Percentiles rank a stretch among this genome's conserved stretches.
phyloP scores from a whole-genome alignment of 2,888 invertebrate genomes.

The Empis stercorea region DNA sequence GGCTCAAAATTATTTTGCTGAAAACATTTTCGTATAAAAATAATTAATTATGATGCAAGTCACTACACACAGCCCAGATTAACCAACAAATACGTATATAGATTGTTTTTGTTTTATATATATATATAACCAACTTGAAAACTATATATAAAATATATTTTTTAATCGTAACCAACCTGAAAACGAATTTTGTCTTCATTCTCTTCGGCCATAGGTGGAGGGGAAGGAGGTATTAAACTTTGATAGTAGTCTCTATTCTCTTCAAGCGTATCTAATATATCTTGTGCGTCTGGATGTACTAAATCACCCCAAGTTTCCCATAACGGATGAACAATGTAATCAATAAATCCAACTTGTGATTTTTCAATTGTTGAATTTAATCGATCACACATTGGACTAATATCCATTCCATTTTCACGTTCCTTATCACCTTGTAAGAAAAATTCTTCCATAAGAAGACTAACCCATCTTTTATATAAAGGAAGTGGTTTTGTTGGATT shows the following conservation, averaged over 20 bases:
- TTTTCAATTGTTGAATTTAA: constrained; percentile 95
- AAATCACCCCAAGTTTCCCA: constrained; percentile 99
- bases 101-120: no score
- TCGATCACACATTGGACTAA: constrained; percentile 98
- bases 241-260: constrained; percentile 97
- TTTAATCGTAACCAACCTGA: constrained; percentile 41
- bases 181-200: constrained; percentile 61
- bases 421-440: constrained; percentile 97
- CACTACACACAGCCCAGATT: no score
- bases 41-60: no score
- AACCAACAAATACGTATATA: no score
- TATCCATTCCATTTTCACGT: constrained; percentile 87
- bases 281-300: constrained; percentile 97
- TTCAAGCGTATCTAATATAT: constrained; percentile 93
- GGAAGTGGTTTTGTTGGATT: constrained; percentile 94
- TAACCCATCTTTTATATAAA: constrained; percentile 89
- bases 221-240: constrained; percentile 89
- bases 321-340: constrained; percentile 97
- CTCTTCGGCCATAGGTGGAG: constrained; percentile 55
- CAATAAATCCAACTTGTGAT: constrained; percentile 98
- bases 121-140: no score
- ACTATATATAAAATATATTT: no score
- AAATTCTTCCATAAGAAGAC: constrained; percentile 95
- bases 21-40: no score
- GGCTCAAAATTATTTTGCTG: no score